Evolutionary conservation across 2,113 vertebrate species (phyloP).

Genomic region (Holacanthus passer): DNA sequence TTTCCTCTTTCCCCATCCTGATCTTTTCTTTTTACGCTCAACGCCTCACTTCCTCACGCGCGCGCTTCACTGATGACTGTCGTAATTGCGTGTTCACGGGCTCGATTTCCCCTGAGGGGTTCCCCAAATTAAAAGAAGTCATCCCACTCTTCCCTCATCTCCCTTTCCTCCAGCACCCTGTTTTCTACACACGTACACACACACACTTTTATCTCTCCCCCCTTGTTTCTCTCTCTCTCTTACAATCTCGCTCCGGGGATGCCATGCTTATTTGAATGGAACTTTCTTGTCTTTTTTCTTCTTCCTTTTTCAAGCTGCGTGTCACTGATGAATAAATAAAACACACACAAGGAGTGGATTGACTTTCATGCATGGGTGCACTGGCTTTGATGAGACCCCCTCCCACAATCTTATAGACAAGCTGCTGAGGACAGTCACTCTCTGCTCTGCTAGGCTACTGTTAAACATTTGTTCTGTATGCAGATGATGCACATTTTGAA

Average conservation of each 20-base stretch:
- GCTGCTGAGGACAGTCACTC: slow-evolving; percentile 73
- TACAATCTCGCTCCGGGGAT: slow-evolving; percentile 77
- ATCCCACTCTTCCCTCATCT: slow-evolving; percentile 81
- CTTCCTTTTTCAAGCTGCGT: slow-evolving; percentile 77
- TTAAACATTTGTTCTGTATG: slow-evolving; percentile 64
- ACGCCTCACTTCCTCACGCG: slow-evolving; percentile 68
- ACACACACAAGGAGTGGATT: slow-evolving; percentile 83
- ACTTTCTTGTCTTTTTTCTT: slow-evolving; percentile 77
- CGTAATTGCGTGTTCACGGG: slow-evolving; percentile 83
- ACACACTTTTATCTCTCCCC: slow-evolving; percentile 26
- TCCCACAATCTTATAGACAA: slow-evolving; percentile 61
- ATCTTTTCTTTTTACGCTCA: slow-evolving; percentile 70
- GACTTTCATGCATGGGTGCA: slow-evolving; percentile 84
- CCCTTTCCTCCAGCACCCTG: slow-evolving; percentile 66
- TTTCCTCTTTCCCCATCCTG: slow-evolving; percentile 71
- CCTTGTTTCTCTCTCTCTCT: slow-evolving; percentile 53
- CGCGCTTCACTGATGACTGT: slow-evolving; percentile 82
- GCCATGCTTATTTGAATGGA: slow-evolving; percentile 85
- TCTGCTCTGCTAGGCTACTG: slow-evolving; percentile 64
- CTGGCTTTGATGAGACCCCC: slow-evolving; percentile 78
- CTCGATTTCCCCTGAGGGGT: slow-evolving; percentile 82
- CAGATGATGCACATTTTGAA: slow-evolving; percentile 59
- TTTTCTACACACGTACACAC: slow-evolving; percentile 39
- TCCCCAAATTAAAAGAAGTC: slow-evolving; percentile 86
- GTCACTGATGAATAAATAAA: slow-evolving; percentile 88